phyloP scores from a whole-genome alignment of 2,888 invertebrate species.

The Nephrotoma appendiculata region DNA sequence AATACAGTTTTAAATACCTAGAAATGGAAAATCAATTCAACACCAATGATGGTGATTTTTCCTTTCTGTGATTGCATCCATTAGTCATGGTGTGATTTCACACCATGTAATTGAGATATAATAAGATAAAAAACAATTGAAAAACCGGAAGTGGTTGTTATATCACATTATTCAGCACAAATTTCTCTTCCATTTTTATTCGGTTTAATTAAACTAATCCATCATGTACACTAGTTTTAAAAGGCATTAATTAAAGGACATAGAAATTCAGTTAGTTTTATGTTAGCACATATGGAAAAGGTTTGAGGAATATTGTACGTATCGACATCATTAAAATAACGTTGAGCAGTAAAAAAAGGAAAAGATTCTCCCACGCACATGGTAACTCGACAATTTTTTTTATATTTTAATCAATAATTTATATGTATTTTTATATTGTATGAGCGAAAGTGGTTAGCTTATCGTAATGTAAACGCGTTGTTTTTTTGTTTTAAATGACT shows the following conservation, averaged over 20 bases:
- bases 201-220: background rate
- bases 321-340: background rate
- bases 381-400: background rate
- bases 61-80: background rate
- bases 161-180: background rate
- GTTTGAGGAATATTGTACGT: background rate
- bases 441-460: background rate
- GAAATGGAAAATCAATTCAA: background rate
- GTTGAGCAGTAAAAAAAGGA: background rate
- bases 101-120: background rate
- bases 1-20: background rate
- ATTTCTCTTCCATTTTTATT: background rate
- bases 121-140: background rate
- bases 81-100: background rate
- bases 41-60: background rate
- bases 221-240: background rate
- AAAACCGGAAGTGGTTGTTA: background rate
- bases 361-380: background rate
- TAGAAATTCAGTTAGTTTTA: background rate
- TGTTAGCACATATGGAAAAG: background rate
- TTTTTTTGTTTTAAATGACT: background rate
- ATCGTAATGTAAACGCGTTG: background rate
- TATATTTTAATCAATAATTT: background rate
- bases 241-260: background rate
- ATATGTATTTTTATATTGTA: background rate